A percentile compares a stretch with the other conserved stretches of the same genome.
phyloP scores from a whole-genome alignment of 2,113 vertebrate species.

The Thunnus maccoyii region DNA sequence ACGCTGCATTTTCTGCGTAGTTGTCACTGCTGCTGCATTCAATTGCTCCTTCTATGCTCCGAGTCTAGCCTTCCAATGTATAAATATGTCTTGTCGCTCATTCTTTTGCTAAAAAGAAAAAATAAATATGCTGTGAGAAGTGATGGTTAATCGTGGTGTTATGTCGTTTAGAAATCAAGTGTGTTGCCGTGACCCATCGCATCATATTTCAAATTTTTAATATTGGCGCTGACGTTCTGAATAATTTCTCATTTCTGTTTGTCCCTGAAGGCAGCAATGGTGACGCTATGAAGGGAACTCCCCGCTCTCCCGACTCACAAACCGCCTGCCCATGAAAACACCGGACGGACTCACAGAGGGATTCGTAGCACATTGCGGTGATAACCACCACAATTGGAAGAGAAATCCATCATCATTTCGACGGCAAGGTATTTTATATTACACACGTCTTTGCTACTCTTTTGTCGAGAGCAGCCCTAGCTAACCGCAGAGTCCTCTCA shows the following conservation, averaged over 20 bases:
- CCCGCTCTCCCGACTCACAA: constrained; percentile 39
- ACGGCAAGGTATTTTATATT: constrained; percentile 42
- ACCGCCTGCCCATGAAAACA: constrained; percentile 56
- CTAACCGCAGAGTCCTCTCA: not conserved
- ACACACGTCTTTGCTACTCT: not conserved
- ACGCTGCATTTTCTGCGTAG: constrained; percentile 31
- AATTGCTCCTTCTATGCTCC: not conserved
- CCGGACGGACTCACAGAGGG: constrained; percentile 10
- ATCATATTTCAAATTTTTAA: not conserved
- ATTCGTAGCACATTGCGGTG: constrained; percentile 9
- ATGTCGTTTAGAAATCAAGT: rapidly evolving
- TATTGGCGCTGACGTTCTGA: rapidly evolving
- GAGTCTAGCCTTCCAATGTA: rapidly evolving
- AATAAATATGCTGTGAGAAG: rapidly evolving
- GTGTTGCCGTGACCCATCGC: not conserved
- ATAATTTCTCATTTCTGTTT: too few relatives aligned
- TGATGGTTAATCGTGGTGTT: not conserved
- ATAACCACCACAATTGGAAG: not conserved
- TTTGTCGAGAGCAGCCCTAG: not conserved
- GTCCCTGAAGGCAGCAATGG: constrained; percentile 5
- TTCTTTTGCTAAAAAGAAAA: not conserved
- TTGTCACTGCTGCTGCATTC: constrained; percentile 48
- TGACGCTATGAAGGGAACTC: constrained; percentile 64
- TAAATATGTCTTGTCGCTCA: not conserved
- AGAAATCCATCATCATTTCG: constrained; percentile 1